Evolutionary conservation across 2,797 vertebrate genomes (phyloP), one percentile per base, ranked within the genome.

Genomic region (Oreonectes daqikongensis): DNA sequence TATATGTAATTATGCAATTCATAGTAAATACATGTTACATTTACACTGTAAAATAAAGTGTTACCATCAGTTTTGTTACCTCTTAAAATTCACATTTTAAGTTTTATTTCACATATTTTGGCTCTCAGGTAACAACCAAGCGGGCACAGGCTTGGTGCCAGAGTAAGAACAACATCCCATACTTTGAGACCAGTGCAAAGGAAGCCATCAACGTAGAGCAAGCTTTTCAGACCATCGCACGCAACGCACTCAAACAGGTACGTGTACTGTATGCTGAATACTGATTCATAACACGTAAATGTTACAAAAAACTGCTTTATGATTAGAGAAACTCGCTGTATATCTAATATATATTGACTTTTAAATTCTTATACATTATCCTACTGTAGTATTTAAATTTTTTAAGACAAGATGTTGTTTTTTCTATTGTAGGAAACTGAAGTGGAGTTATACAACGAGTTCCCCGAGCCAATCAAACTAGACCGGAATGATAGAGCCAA

Each of bases 81-180:
- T 11, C 40, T 2, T 28, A 3, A 42, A 28, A 18, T 57, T 59
- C 24, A 8, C 5, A 28, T 70, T 59, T 71, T 20, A 26, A 28
- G 59, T 60, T 20, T 50, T 15, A 2, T 44, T 15, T 28, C 15
- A 68, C 38, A 7, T 2, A 18, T 68, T 76, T 22, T 40, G 4
- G 18, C 30, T 74, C 24, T 42, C 85, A 99, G 98, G 97, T 99
- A 86, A 95, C 97, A 85, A 99, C 97, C 83, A 99, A 99, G 89
- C 91, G 98, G 84, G 96, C 98, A 53, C 98, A 99, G 89, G 96
- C 95, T 82, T 99, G 98, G 98, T 99, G 98, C 92, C 97, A 98
- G 93, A 99, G 97, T 93, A 99, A 99, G 94, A 99, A 99, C 93
- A 99, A 98, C 92, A 99, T 99, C 92, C 98, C 97, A 0, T 99